phyloP scores from a whole-genome alignment of 2,113 vertebrate species.

The Hippocampus barbouri region DNA sequence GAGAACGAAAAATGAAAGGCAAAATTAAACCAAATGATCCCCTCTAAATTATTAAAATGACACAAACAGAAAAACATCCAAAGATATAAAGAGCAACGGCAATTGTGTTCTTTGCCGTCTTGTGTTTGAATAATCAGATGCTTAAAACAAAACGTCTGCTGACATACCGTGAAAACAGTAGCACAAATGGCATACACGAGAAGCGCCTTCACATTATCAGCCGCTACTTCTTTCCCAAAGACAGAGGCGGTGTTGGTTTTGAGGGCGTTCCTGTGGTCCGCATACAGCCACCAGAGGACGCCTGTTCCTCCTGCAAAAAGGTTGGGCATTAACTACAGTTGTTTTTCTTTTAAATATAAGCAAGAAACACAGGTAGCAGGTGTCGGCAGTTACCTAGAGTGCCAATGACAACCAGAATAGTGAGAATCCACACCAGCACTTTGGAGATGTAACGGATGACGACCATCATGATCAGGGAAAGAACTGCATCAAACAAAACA shows the following conservation, averaged over 20 bases:
- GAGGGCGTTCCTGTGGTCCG: constrained; percentile 74
- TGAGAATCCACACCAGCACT: constrained; percentile 91
- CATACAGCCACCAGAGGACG: constrained; percentile 94
- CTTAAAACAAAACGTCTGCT: background rate
- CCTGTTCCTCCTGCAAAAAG: constrained; percentile 80
- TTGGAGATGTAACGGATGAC: constrained; percentile 95
- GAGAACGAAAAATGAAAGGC: too few species aligned
- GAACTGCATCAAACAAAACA: constrained; percentile 70
- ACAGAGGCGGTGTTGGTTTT: constrained; percentile 51
- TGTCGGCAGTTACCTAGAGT: constrained; percentile 79
- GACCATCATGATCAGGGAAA: constrained; percentile 94
- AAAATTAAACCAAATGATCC: too few species aligned
- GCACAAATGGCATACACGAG: constrained; percentile 88
- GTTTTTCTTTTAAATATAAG: background rate
- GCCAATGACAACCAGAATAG: constrained; percentile 85
- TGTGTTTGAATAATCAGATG: background rate
- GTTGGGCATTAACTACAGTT: background rate
- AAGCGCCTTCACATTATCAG: constrained; percentile 87
- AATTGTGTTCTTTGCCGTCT: background rate
- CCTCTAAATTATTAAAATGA: too few species aligned
- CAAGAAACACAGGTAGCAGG: background rate
- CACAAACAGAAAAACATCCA: too few species aligned
- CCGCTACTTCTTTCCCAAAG: constrained; percentile 78
- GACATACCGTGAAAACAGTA: constrained; percentile 86
- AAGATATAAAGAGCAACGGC: background rate